Conservation (phyloP, 2,797 vertebrate species). For the Gorsachius magnificus region DNA sequence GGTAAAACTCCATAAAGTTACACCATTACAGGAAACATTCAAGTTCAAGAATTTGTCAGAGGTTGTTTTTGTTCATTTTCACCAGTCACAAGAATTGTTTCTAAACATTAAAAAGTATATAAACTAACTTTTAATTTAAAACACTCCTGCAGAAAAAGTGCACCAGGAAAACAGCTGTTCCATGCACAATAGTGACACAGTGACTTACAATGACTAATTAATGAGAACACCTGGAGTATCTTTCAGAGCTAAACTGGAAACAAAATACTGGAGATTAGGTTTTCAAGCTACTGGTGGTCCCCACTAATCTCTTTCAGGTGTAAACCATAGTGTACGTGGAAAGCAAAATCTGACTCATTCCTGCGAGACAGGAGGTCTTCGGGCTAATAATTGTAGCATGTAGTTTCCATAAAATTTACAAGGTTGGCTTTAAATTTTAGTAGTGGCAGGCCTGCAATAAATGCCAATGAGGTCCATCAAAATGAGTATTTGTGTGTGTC, state of each 20-base stretch:
- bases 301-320: constrained; percentile 96
- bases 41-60: constrained; percentile 10
- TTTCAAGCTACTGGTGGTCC: constrained; percentile 88
- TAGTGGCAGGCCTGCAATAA: constrained; percentile 64
- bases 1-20: background rate
- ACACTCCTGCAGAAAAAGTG: constrained; percentile 63
- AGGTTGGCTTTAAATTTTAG: constrained; percentile 71
- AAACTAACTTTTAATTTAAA: constrained; percentile 74
- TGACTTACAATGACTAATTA: constrained; percentile 81
- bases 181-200: constrained; percentile 71
- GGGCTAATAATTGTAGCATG: constrained; percentile 66
- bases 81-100: constrained; percentile 30
- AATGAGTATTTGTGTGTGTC: constrained; percentile 64
- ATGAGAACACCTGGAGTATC: constrained; percentile 91
- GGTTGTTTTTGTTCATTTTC: background rate
- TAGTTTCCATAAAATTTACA: constrained; percentile 69
- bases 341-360: constrained; percentile 65
- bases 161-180: constrained; percentile 57
- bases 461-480: constrained; percentile 58
- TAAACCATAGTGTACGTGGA: constrained; percentile 77
- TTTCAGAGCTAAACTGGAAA: constrained; percentile 85
- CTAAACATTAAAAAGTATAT: constrained; percentile 48
- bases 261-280: constrained; percentile 92
- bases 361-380: constrained; percentile 63
- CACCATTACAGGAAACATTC: background rate